A percentile compares a stretch with the other conserved stretches of the same genome.
Evolutionary conservation across 2,113 vertebrate genomes (phyloP).

Genomic region (Anhinga anhinga): DNA sequence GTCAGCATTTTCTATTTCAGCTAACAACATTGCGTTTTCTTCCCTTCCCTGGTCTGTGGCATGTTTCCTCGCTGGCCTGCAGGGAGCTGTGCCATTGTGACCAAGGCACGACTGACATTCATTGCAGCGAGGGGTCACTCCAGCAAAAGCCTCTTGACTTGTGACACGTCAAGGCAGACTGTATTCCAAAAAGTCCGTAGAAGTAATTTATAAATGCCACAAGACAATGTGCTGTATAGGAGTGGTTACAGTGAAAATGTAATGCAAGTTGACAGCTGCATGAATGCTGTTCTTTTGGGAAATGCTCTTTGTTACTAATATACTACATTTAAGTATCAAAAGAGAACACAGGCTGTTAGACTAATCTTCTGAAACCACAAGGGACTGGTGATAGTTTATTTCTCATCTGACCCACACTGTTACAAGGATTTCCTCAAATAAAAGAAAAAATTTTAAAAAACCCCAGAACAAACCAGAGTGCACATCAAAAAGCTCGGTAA

Average conservation of each 20-base stretch:
- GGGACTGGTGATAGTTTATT: not conserved
- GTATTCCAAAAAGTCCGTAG: not conserved
- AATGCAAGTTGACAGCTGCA: not conserved
- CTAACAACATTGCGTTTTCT: not conserved
- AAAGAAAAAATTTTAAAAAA: not conserved
- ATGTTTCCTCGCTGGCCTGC: not conserved
- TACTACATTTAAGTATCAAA: not conserved
- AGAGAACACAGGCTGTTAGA: not conserved
- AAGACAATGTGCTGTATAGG: not conserved
- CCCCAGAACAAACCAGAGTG: not conserved
- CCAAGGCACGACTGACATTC: fast-evolving
- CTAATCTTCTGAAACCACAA: not conserved
- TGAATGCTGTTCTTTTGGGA: not conserved
- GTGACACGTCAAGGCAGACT: not conserved
- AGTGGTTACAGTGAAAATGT: not conserved
- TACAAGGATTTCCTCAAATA: not conserved
- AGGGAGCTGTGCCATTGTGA: not conserved
- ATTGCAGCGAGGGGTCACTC: not conserved
- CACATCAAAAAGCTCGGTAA: not conserved
- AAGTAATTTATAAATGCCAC: not conserved
- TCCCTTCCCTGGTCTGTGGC: not conserved
- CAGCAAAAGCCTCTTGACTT: not conserved
- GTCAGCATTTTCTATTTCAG: not conserved
- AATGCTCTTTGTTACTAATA: not conserved
- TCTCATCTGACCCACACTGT: not conserved